phyloP scores from a whole-genome alignment of 2,888 invertebrate genomes.

The Neocrepidodera transversa region DNA sequence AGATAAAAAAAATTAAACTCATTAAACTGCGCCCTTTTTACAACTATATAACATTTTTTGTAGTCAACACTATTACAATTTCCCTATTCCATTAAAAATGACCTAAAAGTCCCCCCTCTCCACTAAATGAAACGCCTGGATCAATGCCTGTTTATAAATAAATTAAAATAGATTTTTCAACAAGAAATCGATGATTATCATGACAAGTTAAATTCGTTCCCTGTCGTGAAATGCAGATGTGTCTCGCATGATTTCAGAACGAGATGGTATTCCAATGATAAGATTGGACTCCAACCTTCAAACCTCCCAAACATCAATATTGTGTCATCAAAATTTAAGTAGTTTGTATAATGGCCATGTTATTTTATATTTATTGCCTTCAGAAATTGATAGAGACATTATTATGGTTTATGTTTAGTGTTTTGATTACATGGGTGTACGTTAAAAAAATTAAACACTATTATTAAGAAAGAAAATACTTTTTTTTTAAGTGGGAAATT shows the following conservation, averaged over 20 bases:
- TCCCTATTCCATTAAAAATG: too few relatives aligned
- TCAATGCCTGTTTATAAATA: too few relatives aligned
- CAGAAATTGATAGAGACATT: not conserved
- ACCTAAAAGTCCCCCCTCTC: too few relatives aligned
- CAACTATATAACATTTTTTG: too few relatives aligned
- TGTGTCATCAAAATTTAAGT: conserved; percentile 19
- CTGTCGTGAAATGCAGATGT: not conserved
- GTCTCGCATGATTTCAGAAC: not conserved
- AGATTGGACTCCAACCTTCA: conserved; percentile 1
- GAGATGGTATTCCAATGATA: not conserved
- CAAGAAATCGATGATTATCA: too few relatives aligned
- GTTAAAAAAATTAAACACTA: not conserved
- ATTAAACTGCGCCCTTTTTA: too few relatives aligned
- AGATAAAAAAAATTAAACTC: too few relatives aligned
- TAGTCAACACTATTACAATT: too few relatives aligned
- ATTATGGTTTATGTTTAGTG: not conserved
- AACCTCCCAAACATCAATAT: conserved; percentile 18
- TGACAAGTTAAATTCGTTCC: not conserved
- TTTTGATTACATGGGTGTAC: not conserved
- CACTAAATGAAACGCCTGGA: too few relatives aligned
- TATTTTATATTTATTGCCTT: conserved; percentile 20
- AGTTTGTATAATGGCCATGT: conserved; percentile 13
- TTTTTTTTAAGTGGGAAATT: too few relatives aligned
- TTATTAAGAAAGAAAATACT: too few relatives aligned
- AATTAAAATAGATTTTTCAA: too few relatives aligned